Conservation (phyloP, 2,888 invertebrate genomes). For the Apodemia mormo region DNA sequence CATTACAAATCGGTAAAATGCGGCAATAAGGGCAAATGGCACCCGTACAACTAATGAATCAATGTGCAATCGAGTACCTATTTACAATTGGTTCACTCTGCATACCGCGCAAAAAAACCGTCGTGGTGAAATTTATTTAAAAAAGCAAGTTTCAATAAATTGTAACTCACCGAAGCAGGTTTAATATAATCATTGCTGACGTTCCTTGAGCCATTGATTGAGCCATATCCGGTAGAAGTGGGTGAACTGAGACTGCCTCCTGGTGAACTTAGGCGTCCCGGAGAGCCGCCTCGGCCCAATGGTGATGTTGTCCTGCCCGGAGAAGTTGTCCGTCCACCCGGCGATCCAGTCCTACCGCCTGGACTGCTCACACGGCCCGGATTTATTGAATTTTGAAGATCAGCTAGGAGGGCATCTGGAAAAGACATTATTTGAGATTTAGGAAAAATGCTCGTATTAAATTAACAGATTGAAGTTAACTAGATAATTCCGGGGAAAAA, state of each 20-base stretch:
- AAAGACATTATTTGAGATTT: conserved; percentile 42
- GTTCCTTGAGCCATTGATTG: conserved; percentile 86
- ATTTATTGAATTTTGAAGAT: conserved; percentile 95
- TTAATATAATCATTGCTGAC: conserved; percentile 74
- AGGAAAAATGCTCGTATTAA: not conserved
- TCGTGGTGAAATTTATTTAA: not conserved
- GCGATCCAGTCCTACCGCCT: conserved; percentile 60
- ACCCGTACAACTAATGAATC: no score
- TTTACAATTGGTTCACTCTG: no score
- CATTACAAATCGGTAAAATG: not conserved
- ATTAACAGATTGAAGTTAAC: not conserved
- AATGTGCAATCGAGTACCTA: no score
- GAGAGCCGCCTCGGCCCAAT: conserved; percentile 64
- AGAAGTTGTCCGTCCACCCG: conserved; percentile 78
- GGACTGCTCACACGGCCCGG: conserved; percentile 81
- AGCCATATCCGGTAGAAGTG: conserved; percentile 88
- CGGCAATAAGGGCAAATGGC: no score
- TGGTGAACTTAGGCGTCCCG: conserved; percentile 78
- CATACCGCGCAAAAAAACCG: no score
- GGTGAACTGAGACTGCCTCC: conserved; percentile 76
- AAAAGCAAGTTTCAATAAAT: not conserved
- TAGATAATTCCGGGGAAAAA: not conserved
- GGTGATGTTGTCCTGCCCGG: conserved; percentile 66
- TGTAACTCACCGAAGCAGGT: conserved; percentile 83
- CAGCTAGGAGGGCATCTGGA: conserved; percentile 97